Evolutionary conservation across 1,140 invertebrate species (phyloP).

Genomic region (Pseudomyrmex pallidus): DNA sequence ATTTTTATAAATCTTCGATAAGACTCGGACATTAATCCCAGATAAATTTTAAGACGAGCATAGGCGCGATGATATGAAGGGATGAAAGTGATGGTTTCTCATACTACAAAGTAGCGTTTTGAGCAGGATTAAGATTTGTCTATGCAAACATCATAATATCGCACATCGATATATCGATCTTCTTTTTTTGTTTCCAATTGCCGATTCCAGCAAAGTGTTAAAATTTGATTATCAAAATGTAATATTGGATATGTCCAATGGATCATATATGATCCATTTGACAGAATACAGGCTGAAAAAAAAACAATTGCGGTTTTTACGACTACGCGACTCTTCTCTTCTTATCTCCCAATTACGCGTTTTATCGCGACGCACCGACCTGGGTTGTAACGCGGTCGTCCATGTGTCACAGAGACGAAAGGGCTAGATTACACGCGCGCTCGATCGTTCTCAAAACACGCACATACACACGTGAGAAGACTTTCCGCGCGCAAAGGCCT

Average conservation of each 20-base stretch:
- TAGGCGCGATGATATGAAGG: too few species aligned
- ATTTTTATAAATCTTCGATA: conserved; percentile 40
- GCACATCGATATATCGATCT: too few species aligned
- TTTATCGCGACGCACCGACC: conserved; percentile 1
- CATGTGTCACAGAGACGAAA: conserved; percentile 32
- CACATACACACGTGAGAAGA: not conserved
- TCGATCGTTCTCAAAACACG: not conserved
- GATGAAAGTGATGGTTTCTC: too few species aligned
- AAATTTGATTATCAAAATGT: too few species aligned
- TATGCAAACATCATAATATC: too few species aligned
- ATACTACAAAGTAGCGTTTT: too few species aligned
- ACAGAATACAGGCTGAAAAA: not conserved
- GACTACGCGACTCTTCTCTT: not conserved
- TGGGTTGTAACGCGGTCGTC: not conserved
- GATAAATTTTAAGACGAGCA: too few species aligned
- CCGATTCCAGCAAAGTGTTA: too few species aligned
- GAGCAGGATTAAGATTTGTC: too few species aligned
- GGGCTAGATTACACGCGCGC: not conserved
- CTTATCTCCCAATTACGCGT: not conserved
- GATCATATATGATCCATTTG: too few species aligned
- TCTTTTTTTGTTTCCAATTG: too few species aligned
- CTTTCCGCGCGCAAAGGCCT: conserved; percentile 19
- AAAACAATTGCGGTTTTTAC: conserved; percentile 6
- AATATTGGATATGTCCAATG: too few species aligned
- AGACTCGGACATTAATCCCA: not conserved